Evolutionary conservation across 2,888 invertebrate species (phyloP), one percentile per base, ranked within the genome.

Genomic region (Neocrepidodera transversa): DNA sequence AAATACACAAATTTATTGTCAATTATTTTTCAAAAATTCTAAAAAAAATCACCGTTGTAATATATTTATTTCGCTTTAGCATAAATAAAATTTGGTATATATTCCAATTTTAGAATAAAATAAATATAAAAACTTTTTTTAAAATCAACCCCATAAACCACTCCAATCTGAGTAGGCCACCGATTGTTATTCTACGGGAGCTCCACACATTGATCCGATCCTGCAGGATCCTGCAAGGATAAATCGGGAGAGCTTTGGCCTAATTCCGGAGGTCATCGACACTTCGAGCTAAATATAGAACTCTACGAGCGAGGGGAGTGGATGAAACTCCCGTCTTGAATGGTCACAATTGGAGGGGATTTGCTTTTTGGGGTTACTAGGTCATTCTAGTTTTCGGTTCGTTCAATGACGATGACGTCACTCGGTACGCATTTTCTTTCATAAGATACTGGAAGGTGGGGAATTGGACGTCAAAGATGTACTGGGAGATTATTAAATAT

Each of bases 381-480:
- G 64, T 59, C 64, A 55, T 57, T 58, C 30, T 40, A 52, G 56
- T 54, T 35, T 57, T 54, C 30, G 50, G 35, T 28, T 43, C 48
- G 43, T 52, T 64, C 47, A 64, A 64, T 64, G 64, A 58, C 47
- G 52, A 35, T 51, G 28, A 64, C 64, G 64, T 64, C 62, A 62
- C 47, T 32, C 6, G 42, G 28, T 28, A 40, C 42, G 51, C 11
- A 23, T n/a, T 40, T 51, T 51, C 51, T 51, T 51, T 51, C 51
- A 51, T 40, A 8, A 1, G 38, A 17, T n/a, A 30, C n/a, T n/a
- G n/a, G n/a, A 35, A 35, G 7, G 13, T 11, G 14, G 13, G 35
- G 35, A 35, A 11, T 17, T 16, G 16, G 38, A 38, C 38, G 38
- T 38, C 38, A 38, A 5, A 38, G 17, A 2, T 32, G 3, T 10